Evolutionary conservation across 1,140 invertebrate genomes (phyloP), one percentile per base, ranked within the genome.

Genomic region (Nomia melanderi): DNA sequence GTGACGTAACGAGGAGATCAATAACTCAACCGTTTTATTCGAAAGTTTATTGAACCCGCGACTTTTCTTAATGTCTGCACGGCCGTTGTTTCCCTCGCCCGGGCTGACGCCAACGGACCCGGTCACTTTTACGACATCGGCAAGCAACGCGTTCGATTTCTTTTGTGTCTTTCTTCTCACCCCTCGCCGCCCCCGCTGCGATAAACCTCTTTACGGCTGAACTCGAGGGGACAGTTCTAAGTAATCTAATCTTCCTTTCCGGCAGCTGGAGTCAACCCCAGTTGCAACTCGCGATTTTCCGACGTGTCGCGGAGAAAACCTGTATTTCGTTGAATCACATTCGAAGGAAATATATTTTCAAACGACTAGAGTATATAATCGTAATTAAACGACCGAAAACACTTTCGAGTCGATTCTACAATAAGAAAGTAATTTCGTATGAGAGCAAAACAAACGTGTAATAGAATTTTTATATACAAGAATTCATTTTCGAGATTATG

Each of bases 1-100:
- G 72, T 82, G 83, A 83, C 85, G 80, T 77, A 81, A 85, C 75
- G 41, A 62, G 74, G 76, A 82, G 82, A 86, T 86, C 85, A 83
- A 86, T 86, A 86, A 86, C 69, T 72, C 83, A 77, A 76, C 50
- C 72, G 77, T 60, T 79, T 69, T 59, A 73, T 60, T 56, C 33
- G 54, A 65, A 79, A 75, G 71, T 79, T 79, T 77, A 77, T 71
- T 77, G 66, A 70, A 77, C 67, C 60, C 74, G 66, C 56, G 66
- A 62, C 31, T 60, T 77, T 71, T 54, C 66, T 71, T 77, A 62
- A 77, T 27, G 36, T n/a, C 39, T 12, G 41, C 9, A 4, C 3
- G 14, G n/a, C 9, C 3, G 63, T 65, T 47, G 39, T 47, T 50
- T 31, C 63, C 47, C 20, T 7, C 12, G 33, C 2, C 20, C 11